Conservation (phyloP, 2,888 invertebrate genomes). For the Pomacea canaliculata region DNA sequence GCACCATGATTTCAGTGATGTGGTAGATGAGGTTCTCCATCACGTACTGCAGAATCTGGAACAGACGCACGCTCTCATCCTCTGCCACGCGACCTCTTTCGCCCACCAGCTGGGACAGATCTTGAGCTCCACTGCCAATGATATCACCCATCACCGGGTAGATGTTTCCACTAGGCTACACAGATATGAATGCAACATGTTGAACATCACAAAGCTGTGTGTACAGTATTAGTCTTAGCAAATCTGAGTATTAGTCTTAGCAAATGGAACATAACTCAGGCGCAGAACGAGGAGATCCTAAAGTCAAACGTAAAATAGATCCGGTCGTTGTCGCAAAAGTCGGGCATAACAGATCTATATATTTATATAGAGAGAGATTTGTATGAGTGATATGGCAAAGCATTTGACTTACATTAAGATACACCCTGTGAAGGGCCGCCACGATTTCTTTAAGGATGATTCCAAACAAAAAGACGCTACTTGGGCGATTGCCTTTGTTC, state of each 20-base stretch:
- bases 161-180: slow-evolving; percentile 61
- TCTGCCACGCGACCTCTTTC: slow-evolving; percentile 33
- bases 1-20: slow-evolving; percentile 67
- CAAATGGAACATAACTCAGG: no score
- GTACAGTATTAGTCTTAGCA: background rate
- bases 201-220: background rate
- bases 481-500: slow-evolving; percentile 53
- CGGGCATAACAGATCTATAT: no score
- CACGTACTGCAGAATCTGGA: slow-evolving; percentile 58
- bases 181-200: background rate
- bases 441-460: slow-evolving; percentile 65
- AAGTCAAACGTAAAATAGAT: no score
- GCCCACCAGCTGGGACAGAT: slow-evolving; percentile 49
- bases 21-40: slow-evolving; percentile 62
- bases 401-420: slow-evolving; percentile 58
- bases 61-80: slow-evolving; percentile 22
- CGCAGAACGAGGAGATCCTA: no score
- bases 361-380: no score
- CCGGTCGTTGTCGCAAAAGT: no score
- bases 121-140: slow-evolving; percentile 56
- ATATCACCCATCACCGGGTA: slow-evolving; percentile 59
- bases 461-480: slow-evolving; percentile 62
- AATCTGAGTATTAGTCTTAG: background rate
- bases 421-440: slow-evolving; percentile 62
- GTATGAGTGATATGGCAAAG: no score